Base-by-base conservation (phyloP, 2,888 invertebrate genomes). In the Griposia aprilina region DNA sequence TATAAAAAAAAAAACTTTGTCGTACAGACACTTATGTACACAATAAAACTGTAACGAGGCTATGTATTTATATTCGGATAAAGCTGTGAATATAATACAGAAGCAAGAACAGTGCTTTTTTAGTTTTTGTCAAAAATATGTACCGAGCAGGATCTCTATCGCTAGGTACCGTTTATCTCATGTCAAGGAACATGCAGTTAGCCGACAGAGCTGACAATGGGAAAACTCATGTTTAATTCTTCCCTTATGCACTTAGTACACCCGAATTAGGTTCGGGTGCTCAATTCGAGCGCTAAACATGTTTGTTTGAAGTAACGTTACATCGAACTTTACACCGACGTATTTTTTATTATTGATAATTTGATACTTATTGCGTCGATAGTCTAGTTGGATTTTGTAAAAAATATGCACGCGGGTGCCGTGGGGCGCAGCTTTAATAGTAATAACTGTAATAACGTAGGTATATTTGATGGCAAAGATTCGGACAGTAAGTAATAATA, bases 31-130 rank as follows among this genome's bases (percentile, higher is more conserved):
- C 85, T 87, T 87, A 83, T 76, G 80, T 82, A 78, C 78, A 82
- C 81, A 80, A 88, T 90, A 88, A 88, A 90, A 89, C 76, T 87
- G 84, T 90, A 90, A 88, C 88, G 84, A 87, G 87, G 85, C 74
- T 90, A 84, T 88, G 73, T 85, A 74, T 86, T 85, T 80, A 81
- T 84, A 71, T 79, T 84, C 77, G 75, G 70, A 80, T 86, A 81
- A 80, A 78, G 57, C 65, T 78, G 68, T 69, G 70, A 85, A 79
- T 80, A 78, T 67, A 73, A 67, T 80, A 60, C 78, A 80, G 76
- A 87, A 76, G 74, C 65, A 62, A 48, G 48, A 76, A 70, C 8
- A 66, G 41, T 3, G 30, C 20, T 36, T 68, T 69, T 80, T 23
- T 17, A 17, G 11, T 8, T 63, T 36, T 55, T 13, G 8, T n/a